Conservation (phyloP, 2,797 vertebrate genomes). For the Octomys mimax region DNA sequence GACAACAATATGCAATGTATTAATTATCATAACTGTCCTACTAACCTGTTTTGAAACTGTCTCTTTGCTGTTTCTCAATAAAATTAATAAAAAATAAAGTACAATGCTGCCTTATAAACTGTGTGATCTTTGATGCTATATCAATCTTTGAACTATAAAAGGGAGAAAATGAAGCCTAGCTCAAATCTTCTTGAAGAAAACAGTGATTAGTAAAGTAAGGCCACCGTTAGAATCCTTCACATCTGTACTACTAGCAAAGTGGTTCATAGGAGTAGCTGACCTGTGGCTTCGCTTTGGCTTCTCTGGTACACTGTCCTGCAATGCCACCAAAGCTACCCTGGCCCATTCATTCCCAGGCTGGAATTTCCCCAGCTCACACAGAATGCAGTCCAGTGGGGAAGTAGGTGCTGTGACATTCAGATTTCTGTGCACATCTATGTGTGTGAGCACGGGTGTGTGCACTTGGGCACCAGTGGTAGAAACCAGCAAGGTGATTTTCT, state of each 20-base stretch:
- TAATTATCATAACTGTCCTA: no score
- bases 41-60: no score
- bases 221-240: neutral
- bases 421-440: neutral
- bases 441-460: no score
- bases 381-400: no score
- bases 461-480: neutral
- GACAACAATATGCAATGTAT: no score
- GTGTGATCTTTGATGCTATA: slow-evolving; percentile 3
- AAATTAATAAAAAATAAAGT: neutral
- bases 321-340: neutral
- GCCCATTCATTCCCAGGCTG: neutral
- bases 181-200: slow-evolving; percentile 11
- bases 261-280: neutral
- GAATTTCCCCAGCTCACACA: neutral
- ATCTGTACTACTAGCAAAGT: neutral
- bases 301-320: neutral
- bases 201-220: neutral
- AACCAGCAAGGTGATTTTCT: neutral
- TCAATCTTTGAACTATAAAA: neutral
- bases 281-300: neutral
- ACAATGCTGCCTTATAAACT: neutral
- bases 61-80: no score
- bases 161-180: neutral
- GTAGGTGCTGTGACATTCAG: neutral